Base-by-base conservation (phyloP, 1,140 invertebrate genomes). In the Diprion similis region DNA sequence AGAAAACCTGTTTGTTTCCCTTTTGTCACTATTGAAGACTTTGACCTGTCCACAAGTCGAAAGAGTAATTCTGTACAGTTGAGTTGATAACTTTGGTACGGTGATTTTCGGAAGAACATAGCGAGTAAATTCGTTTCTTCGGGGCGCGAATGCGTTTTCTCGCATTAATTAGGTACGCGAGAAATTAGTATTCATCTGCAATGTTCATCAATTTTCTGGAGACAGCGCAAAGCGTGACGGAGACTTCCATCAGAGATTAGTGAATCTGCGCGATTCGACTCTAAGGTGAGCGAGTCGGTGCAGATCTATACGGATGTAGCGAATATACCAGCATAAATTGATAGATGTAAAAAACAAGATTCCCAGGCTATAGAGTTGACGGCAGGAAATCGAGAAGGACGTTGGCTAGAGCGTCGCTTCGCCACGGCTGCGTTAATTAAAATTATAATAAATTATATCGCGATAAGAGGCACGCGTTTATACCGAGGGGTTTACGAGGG, bases 401-500 rank as follows among this genome's bases (percentile, higher is more conserved):
- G 24, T 37, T 37, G 67, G 67, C 67, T 24, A 68, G 18, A 24
- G 19, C 18, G 10, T 8, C 67, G 18, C 67, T n/a, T 4, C 18
- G 15, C 15, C 67, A 59, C 72, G 59, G 24, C 45, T 69, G 46
- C 37, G 59, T 46, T 47, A 68, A 71, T 77, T 75, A 74, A 77
- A 71, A 74, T 77, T 74, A 77, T 74, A 76, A 78, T 74, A 69
- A 77, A 79, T 76, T 47, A 37, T 6, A 71, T 66, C 17, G 18
- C 71, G 76, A 77, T 75, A 72, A 74, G 71, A 70, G 76, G 73
- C 78, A 71, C 68, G 77, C 73, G 75, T 76, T 78, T 74, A 76
- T 68, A 72, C 48, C 71, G 77, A 79, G 71, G 73, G 73, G 78
- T 79, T 79, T 76, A 78, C 51, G 73, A 73, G 71, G 59, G 66